Evolutionary conservation across 2,113 vertebrate species (phyloP).

Genomic region (Vimba vimba): DNA sequence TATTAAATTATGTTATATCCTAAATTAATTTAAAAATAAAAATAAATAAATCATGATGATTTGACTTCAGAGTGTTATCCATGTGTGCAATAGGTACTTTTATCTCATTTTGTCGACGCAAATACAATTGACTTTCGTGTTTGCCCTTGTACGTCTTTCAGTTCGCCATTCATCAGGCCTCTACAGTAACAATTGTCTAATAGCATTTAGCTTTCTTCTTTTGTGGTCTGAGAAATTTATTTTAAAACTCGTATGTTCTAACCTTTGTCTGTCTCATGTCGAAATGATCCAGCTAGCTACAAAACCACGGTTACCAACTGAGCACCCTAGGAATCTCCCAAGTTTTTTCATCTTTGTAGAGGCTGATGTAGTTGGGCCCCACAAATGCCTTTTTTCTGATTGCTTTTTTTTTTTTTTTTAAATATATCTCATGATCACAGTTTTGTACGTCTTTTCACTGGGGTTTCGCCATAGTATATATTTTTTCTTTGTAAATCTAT

Average conservation of each 20-base stretch:
- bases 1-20: background rate
- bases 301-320: conserved; percentile 46
- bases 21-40: background rate
- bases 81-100: background rate
- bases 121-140: conserved; percentile 20
- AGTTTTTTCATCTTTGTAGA: conserved; percentile 28
- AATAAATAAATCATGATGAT: background rate
- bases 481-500: background rate
- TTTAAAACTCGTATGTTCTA: background rate
- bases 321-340: conserved; percentile 36
- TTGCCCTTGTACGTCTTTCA: conserved; percentile 23
- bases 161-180: conserved; percentile 9
- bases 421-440: background rate
- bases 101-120: conserved; percentile 1
- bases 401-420: background rate
- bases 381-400: conserved; percentile 19
- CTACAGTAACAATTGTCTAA: background rate
- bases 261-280: conserved; percentile 35
- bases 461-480: background rate
- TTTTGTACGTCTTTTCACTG: background rate
- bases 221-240: conserved; percentile 3
- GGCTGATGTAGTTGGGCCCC: conserved; percentile 19
- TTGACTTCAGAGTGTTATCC: background rate
- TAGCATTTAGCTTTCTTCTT: background rate
- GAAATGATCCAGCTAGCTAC: conserved; percentile 32